A percentile compares a stretch with the other conserved stretches of the same genome.
These are phyloP conservation scores for Sebastes trivittatus DNA, from an alignment of 2,797 vertebrate species.

Conservation along the genomic window DNA sequence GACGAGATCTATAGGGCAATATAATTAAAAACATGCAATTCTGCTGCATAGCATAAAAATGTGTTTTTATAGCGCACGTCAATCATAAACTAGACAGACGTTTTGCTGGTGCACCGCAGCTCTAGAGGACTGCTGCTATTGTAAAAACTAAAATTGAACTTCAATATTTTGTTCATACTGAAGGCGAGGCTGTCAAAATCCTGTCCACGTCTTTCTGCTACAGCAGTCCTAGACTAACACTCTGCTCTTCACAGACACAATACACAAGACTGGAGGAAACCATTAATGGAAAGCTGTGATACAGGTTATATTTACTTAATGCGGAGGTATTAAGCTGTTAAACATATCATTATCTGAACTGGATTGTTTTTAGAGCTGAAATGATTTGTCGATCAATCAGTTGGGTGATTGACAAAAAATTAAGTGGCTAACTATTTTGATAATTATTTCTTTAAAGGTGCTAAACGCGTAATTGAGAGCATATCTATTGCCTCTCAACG, in stretches of 20 bases:
- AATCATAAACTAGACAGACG: constrained; percentile 6
- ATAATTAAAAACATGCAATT: constrained; percentile 3
- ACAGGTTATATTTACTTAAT: neutral
- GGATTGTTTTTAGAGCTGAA: neutral
- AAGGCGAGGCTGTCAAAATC: constrained; percentile 8
- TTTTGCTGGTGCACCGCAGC: neutral
- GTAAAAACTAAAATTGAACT: constrained; percentile 14
- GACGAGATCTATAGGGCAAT: neutral
- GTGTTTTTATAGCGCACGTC: neutral
- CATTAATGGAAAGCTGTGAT: neutral
- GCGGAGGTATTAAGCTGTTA: neutral
- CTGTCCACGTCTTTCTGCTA: neutral
- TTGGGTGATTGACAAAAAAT: too few relatives aligned
- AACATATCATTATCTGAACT: neutral
- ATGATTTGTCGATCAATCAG: too few relatives aligned
- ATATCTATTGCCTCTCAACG: too few relatives aligned
- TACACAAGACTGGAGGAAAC: neutral
- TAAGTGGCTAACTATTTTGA: too few relatives aligned
- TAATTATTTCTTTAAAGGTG: too few relatives aligned
- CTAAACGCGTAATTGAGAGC: too few relatives aligned
- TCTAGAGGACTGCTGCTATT: neutral
- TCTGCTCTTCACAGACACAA: neutral
- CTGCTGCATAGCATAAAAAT: neutral
- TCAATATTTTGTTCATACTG: constrained; percentile 3
- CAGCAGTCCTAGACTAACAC: neutral